Base-by-base conservation (phyloP, 2,797 vertebrate genomes). In the Etheostoma perlongum region DNA sequence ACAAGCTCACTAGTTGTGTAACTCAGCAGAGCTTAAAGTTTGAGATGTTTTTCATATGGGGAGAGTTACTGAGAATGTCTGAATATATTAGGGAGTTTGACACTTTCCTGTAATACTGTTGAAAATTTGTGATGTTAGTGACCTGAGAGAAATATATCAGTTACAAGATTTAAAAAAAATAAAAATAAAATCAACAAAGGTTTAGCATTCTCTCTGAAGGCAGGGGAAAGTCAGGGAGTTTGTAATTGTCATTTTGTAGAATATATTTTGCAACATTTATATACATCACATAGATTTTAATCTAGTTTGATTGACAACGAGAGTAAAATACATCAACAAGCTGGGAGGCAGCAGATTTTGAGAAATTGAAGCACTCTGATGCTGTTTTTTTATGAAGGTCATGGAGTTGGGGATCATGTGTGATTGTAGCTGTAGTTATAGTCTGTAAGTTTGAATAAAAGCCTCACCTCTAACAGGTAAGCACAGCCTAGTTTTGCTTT, bases 401-500 rank as follows among this genome's bases (percentile, higher is more conserved):
- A 44, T 0, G 1, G 36, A n/a, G 36, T 49, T 36, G 21, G 14
- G 16, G 21, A 53, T 72, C 46, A 11, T n/a, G 19, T 54, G 25
- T 70, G 76, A 69, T 52, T 61, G 52, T 46, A 21, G 44, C 15
- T 46, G 9, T 19, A 44, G 33, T 48, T 18, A 11, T 40, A 33
- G 23, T 71, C 14, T 67, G 55, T 61, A 4, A 85, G 74, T 83
- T 76, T 87, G 53, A 81, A 49, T 65, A 54, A 72, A 72, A 27
- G 42, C 54, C 67, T 49, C 4, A 19, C 48, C 47, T 68, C 61
- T 53, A 3, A 49, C 74, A 77, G 70, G 67, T 72, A 23, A 67
- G 57, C 76, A 57, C 64, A 21, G 78, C 69, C 51, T 21, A 51
- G 74, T 46, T 81, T 72, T 51, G 11, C 19, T 6, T 84, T 72